Evolutionary conservation across 2,113 vertebrate species (phyloP).

Genomic region (Holacanthus passer): DNA sequence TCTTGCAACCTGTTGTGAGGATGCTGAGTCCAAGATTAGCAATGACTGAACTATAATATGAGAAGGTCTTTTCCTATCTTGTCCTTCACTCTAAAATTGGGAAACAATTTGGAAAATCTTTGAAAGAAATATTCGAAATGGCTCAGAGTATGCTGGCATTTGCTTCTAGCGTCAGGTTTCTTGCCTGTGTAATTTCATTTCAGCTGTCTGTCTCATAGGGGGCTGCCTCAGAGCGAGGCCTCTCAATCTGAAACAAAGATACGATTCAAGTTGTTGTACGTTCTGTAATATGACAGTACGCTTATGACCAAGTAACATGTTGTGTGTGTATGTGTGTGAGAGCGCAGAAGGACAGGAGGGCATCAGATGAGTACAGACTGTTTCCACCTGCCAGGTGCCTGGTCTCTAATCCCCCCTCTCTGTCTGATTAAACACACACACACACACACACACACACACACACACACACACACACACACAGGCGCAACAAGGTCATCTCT

Average conservation of each 20-base stretch:
- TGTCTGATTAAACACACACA: conserved; percentile 82
- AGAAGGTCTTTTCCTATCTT: neutral
- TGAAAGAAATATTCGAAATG: neutral
- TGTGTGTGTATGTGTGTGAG: conserved; percentile 37
- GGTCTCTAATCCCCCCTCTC: conserved; percentile 82
- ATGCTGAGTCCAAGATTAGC: neutral
- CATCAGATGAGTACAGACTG: conserved; percentile 81
- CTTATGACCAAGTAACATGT: conserved; percentile 42
- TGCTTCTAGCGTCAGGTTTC: neutral
- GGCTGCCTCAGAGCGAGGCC: neutral
- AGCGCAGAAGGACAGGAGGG: conserved; percentile 66
- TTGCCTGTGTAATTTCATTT: neutral
- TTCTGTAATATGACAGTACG: conserved; percentile 9
- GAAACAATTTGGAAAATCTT: conserved; percentile 1
- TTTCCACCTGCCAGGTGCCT: conserved; percentile 82
- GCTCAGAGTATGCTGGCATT: neutral
- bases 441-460: conserved; percentile 61
- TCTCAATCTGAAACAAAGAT: conserved; percentile 33
- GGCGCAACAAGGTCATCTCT: conserved; percentile 80
- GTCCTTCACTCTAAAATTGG: neutral
- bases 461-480: conserved; percentile 55
- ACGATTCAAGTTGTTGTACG: conserved; percentile 5
- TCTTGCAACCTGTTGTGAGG: neutral
- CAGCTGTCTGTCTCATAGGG: neutral
- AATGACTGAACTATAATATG: conserved; percentile 9